These are phyloP conservation scores for Podarcis muralis DNA, from an alignment of 2,113 vertebrate species.

Conservation along the genomic window DNA sequence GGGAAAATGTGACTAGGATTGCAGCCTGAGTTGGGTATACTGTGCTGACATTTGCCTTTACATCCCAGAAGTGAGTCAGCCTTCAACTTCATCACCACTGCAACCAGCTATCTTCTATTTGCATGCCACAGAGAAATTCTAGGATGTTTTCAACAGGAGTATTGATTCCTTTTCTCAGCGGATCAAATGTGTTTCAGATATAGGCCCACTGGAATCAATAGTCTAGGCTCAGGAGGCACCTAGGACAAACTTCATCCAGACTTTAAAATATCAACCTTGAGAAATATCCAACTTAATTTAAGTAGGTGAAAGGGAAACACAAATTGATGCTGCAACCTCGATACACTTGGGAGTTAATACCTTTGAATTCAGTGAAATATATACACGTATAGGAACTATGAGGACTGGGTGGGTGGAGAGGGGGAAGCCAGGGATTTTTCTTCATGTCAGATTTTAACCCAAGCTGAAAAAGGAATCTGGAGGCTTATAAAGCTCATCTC, in stretches of 20 bases:
- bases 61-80: too few relatives aligned
- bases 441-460: too few relatives aligned
- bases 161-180: background rate
- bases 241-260: background rate
- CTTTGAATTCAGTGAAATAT: too few relatives aligned
- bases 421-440: too few relatives aligned
- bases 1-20: too few relatives aligned
- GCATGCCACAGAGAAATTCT: background rate
- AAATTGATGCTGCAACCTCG: background rate
- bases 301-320: background rate
- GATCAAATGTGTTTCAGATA: conserved; percentile 13
- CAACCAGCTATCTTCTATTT: background rate
- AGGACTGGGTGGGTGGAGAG: too few relatives aligned
- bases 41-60: too few relatives aligned
- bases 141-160: background rate
- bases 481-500: background rate
- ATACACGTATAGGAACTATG: too few relatives aligned
- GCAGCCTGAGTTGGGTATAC: too few relatives aligned
- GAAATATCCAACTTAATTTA: conserved; percentile 17
- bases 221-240: background rate
- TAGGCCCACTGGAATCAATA: background rate
- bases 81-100: too few relatives aligned
- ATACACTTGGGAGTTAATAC: background rate
- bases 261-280: background rate
- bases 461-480: background rate